Base-by-base conservation (phyloP, 2,797 vertebrate species). In the Xiphophorus birchmanni region DNA sequence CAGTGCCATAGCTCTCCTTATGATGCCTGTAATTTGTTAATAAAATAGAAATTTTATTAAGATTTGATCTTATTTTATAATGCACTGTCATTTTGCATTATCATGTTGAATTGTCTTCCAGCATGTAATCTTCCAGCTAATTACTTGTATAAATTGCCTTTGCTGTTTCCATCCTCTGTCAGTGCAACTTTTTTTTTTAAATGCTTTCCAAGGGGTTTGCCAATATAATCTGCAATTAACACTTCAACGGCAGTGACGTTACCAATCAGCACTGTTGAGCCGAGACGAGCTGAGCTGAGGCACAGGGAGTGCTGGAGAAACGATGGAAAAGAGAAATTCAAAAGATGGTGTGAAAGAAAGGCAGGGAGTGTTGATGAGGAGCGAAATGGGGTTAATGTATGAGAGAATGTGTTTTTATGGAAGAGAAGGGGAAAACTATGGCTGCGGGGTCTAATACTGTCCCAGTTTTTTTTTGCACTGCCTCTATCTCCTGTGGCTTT, bases 371-470 rank as follows among this genome's bases (percentile, higher is more conserved):
- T 86, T 90, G 86, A 92, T 92, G 87, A 90, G 78, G 84, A 87
- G 74, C 82, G 80, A 93, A 94, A 93, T 54, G 86, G 87, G 92
- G 94, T 93, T 94, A 94, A 94, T 92, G 90, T 88, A 88, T 89
- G 84, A 93, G 91, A 92, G 86, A 90, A 91, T 84, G 90, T 83
- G 81, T 88, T 92, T 92, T 91, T 77, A 79, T 79, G 84, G 85
- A 89, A 87, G 83, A 89, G 87, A 74, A 87, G 76, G 83, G 89
- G 86, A 86, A 93, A 87, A 84, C 83, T 83, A 77, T 91, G 92
- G 93, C 93, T 94, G 84, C 89, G 73, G 92, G 93, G 89, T 89
- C 89, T 94, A 88, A 91, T 89, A 91, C 84, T 95, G 94, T 89
- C 94, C 94, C 91, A 95, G 89, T 94, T 95, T 94, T 95, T 94